phyloP scores from a whole-genome alignment of 1,140 invertebrate genomes.

The Cydia strobilella region DNA sequence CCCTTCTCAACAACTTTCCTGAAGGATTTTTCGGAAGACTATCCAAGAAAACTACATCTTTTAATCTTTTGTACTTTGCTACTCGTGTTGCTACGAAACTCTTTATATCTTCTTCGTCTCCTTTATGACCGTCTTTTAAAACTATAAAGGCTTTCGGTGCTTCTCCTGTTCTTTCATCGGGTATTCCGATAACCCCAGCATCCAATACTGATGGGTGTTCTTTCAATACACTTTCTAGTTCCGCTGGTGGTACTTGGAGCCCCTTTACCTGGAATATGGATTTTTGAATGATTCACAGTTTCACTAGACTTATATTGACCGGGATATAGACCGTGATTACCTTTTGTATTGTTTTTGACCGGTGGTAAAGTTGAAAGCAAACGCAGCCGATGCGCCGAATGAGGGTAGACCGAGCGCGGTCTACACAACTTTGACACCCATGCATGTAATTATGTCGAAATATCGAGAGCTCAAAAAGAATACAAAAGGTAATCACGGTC shows the following conservation, averaged over 20 bases:
- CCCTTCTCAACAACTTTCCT: constrained; percentile 84
- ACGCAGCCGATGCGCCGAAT: no score
- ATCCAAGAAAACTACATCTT: constrained; percentile 79
- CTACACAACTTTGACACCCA: no score
- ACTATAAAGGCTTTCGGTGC: constrained; percentile 84
- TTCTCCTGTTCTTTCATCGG: constrained; percentile 84
- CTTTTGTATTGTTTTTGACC: no score
- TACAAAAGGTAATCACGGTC: no score
- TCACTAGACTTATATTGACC: no score
- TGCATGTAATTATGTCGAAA: no score
- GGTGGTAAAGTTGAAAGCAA: no score
- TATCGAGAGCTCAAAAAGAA: no score
- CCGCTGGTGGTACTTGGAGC: constrained; percentile 87
- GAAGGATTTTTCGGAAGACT: constrained; percentile 84
- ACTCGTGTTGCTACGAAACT: constrained; percentile 69
- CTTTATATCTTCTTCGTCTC: constrained; percentile 61
- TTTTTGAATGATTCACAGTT: no score
- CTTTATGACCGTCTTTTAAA: constrained; percentile 49
- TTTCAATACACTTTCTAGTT: constrained; percentile 86
- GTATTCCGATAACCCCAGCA: constrained; percentile 87
- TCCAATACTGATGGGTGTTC: constrained; percentile 84
- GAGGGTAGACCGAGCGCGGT: no score
- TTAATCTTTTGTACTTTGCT: constrained; percentile 70
- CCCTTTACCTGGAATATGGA: constrained; percentile 65
- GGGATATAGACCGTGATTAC: no score